Evolutionary conservation across 2,888 invertebrate species (phyloP), one percentile per base, ranked within the genome.

Genomic region (Ormyrus nitidulus): DNA sequence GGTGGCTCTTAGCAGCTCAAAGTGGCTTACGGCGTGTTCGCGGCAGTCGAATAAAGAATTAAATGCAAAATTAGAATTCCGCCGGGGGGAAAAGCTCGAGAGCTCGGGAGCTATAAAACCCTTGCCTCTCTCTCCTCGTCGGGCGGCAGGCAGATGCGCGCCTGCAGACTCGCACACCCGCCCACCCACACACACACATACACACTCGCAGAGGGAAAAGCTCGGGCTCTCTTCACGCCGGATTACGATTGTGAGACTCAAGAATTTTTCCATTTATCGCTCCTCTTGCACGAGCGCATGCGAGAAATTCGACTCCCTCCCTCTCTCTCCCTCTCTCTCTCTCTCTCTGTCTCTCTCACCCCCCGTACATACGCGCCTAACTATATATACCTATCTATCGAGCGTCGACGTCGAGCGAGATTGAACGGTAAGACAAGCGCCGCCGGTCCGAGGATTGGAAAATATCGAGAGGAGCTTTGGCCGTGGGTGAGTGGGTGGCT

Each of bases 211-310:
- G 48, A 59, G 7, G 13, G 34, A 34, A 53, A 46, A 74, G 70
- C 59, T 48, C 11, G 5, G 46, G 58, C 53, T 34, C 79, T 80
- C 84, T 84, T 83, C 83, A 82, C 84, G 83, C 83, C 83, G 86
- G 86, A 88, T 89, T 89, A 88, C 89, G 87, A 87, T 85, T 88
- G 86, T 85, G 85, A 70, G 77, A 88, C 87, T 86, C 86, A 87
- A 88, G 89, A 90, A 90, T 90, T 90, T 89, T 89, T 88, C 88
- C 89, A 89, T 89, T 90, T 90, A 89, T 89, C 89, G 88, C 86
- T 85, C 83, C 84, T 87, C 87, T 86, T 87, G 89, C 89, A 87
- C 87, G 88, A 88, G 84, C 87, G 89, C 87, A 85, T 87, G 86
- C 86, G 85, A 87, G 87, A 89, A 88, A 85, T 87, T 86, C 86